Evolutionary conservation across 2,113 vertebrate species (phyloP).

Genomic region (Nyctereutes procyonoides): DNA sequence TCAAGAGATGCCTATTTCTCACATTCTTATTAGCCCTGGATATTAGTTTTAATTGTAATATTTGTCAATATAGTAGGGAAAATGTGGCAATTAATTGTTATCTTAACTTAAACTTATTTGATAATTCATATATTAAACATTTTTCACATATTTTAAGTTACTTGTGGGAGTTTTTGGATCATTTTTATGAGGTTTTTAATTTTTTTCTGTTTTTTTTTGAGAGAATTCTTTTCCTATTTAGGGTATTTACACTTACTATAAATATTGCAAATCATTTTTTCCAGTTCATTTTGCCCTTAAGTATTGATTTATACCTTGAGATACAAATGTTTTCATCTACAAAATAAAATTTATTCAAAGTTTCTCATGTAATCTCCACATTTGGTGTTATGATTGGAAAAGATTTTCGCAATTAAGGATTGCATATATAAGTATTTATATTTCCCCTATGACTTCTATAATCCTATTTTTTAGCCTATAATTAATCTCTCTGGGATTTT

Average conservation of each 20-base stretch:
- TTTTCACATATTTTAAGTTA: neutral
- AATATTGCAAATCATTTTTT: neutral
- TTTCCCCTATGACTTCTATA: neutral
- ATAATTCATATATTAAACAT: neutral
- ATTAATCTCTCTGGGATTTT: slow-evolving; percentile 46
- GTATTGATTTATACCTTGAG: slow-evolving; percentile 33
- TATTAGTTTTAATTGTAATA: slow-evolving; percentile 26
- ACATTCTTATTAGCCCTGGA: neutral
- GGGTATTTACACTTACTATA: neutral
- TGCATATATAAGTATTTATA: neutral
- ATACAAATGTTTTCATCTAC: slow-evolving; percentile 2
- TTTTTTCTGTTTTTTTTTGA: slow-evolving; percentile 17
- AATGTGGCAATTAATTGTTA: neutral
- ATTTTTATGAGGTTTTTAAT: neutral
- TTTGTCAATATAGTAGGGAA: neutral
- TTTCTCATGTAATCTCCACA: neutral
- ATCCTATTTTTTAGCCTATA: neutral
- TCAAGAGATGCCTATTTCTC: neutral
- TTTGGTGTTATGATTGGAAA: slow-evolving; percentile 11
- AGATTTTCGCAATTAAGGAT: neutral
- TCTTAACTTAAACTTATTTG: slow-evolving; percentile 15
- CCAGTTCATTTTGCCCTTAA: neutral
- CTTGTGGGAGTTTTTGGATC: neutral
- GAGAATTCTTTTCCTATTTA: slow-evolving; percentile 1
- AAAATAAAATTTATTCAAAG: neutral